A percentile compares a stretch with the other conserved stretches of the same genome.
phyloP scores from a whole-genome alignment of 2,113 vertebrate species.

The Atlantisia rogersi region DNA sequence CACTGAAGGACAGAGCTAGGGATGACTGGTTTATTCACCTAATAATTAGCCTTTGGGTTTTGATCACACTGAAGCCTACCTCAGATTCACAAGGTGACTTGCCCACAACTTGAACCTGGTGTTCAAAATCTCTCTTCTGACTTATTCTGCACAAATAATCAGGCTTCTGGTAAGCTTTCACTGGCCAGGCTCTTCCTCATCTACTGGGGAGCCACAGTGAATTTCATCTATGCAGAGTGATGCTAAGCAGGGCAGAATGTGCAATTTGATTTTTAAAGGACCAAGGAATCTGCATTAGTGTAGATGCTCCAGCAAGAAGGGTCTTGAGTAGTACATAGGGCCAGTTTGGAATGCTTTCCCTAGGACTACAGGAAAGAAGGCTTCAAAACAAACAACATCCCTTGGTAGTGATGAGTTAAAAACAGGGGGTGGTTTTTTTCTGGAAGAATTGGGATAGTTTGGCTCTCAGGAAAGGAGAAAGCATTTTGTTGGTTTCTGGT shows the following conservation, averaged over 20 bases:
- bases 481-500: not conserved
- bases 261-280: not conserved
- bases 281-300: not conserved
- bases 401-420: not conserved
- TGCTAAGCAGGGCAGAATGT: not conserved
- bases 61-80: not conserved
- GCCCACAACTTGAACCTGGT: not conserved
- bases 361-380: not conserved
- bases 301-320: not conserved
- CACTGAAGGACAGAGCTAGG: not conserved
- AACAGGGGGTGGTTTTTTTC: fast-evolving
- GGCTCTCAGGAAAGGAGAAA: not conserved
- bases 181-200: not conserved
- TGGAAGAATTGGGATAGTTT: not conserved
- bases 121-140: not conserved
- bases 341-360: not conserved
- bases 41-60: not conserved
- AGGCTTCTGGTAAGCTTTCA: not conserved
- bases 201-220: not conserved
- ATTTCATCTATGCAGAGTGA: not conserved
- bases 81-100: not conserved
- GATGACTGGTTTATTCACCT: not conserved
- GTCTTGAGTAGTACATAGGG: not conserved
- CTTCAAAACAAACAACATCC: not conserved
- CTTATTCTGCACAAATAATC: not conserved